These are phyloP conservation scores for Artibeus lituratus DNA, from an alignment of 2,797 vertebrate species.

Conservation along the genomic window DNA sequence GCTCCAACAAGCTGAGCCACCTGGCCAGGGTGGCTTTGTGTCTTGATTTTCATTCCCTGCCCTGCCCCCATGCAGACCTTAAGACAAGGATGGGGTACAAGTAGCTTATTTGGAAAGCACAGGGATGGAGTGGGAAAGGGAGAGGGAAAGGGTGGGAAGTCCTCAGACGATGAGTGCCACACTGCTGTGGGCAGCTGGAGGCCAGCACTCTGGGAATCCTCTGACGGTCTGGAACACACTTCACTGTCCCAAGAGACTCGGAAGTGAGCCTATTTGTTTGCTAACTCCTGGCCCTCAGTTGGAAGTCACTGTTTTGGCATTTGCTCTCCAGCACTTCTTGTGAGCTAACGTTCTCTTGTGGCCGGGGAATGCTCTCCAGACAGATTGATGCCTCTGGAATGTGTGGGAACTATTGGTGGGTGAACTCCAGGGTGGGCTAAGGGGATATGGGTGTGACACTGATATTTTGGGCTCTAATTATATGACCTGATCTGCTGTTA, in stretches of 20 bases:
- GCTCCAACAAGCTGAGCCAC: neutral
- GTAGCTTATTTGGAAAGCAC: neutral
- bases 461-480: neutral
- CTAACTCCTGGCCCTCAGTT: neutral
- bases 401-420: neutral
- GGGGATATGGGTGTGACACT: neutral
- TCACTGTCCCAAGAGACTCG: neutral
- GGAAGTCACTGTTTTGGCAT: neutral
- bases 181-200: neutral
- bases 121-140: neutral
- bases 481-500: neutral
- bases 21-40: neutral
- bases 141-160: neutral
- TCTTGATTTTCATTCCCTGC: neutral
- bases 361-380: neutral
- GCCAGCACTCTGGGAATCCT: neutral
- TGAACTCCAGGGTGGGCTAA: neutral
- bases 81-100: neutral
- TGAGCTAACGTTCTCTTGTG: neutral
- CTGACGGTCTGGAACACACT: neutral
- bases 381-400: neutral
- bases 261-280: neutral
- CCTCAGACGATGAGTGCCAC: neutral
- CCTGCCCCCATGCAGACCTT: neutral
- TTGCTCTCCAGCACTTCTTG: neutral